Evolutionary conservation across 2,888 invertebrate genomes (phyloP), one percentile per base, ranked within the genome.

Genomic region (Polymixis flavicincta): DNA sequence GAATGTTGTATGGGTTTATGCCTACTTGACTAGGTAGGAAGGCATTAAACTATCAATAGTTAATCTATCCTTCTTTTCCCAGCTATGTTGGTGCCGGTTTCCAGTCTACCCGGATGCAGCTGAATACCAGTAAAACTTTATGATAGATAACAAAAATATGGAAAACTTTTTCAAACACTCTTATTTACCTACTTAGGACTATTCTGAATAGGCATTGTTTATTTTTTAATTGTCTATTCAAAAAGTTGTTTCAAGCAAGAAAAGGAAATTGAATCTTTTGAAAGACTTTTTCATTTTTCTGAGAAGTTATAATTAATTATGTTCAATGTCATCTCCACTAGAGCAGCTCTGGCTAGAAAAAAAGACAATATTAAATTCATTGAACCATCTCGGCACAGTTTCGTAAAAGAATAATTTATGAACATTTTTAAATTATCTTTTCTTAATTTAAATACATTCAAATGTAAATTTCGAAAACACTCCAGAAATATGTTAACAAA

Each of bases 361-460:
- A n/a, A 14, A 72, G 71, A 59, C 55, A 60, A 54, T 19, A 66
- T 5, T 28, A 14, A 45, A 13, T 50, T 42, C 19, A 65, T 45
- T 54, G 42, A 75, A 45, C 68, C 11, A 74, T 11, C 7, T 28
- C 42, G 25, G 19, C 64, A 13, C 37, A 52, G 45, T 77, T 68
- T 42, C 14, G 25, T 60, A 48, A 63, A 67, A 78, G 0, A 81
- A 73, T 83, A 81, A 81, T 83, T 81, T 83, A 81, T 28, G 50
- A 22, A 28, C 54, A 63, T 73, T 70, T 59, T 28, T 22, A 52
- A 74, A 79, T 73, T 59, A 66, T 28, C 13, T 37, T 63, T 73
- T 70, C 54, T 28, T 19, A 61, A 70, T n/a, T 63, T 60, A 4
- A 69, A 59, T 55, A 45, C 37, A 63, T 78, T 82, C 45, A 61